phyloP scores from a whole-genome alignment of 2,797 vertebrate species.

The Brachymystax lenok region DNA sequence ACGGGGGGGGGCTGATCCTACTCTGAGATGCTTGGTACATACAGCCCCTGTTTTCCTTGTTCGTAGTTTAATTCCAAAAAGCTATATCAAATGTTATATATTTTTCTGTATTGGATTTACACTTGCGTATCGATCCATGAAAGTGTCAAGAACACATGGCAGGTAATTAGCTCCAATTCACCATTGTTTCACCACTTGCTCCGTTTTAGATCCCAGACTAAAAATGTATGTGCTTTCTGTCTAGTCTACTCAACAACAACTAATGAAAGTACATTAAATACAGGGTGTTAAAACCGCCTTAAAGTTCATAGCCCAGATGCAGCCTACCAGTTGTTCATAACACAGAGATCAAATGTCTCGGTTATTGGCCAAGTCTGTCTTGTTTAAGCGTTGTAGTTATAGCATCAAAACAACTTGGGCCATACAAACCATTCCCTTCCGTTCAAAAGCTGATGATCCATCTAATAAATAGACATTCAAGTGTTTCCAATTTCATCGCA shows the following conservation, averaged over 20 bases:
- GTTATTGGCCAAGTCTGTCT: neutral
- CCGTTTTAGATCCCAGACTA: neutral
- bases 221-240: neutral
- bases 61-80: neutral
- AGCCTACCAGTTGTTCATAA: slow-evolving; percentile 7
- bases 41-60: neutral
- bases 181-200: neutral
- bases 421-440: neutral
- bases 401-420: slow-evolving; percentile 27
- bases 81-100: neutral
- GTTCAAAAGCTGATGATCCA: slow-evolving; percentile 28
- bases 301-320: slow-evolving; percentile 8
- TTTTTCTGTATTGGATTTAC: neutral
- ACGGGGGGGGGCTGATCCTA: neutral
- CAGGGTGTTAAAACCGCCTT: neutral
- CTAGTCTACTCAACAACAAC: neutral
- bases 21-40: neutral
- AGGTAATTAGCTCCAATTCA: neutral
- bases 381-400: slow-evolving; percentile 29
- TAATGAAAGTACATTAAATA: neutral
- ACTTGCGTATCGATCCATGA: neutral
- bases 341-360: slow-evolving; percentile 14
- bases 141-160: neutral
- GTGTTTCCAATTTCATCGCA: slow-evolving; percentile 60
- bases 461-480: slow-evolving; percentile 34